Conservation (phyloP, 2,797 vertebrate species). For the Sebastes matsubarae region DNA sequence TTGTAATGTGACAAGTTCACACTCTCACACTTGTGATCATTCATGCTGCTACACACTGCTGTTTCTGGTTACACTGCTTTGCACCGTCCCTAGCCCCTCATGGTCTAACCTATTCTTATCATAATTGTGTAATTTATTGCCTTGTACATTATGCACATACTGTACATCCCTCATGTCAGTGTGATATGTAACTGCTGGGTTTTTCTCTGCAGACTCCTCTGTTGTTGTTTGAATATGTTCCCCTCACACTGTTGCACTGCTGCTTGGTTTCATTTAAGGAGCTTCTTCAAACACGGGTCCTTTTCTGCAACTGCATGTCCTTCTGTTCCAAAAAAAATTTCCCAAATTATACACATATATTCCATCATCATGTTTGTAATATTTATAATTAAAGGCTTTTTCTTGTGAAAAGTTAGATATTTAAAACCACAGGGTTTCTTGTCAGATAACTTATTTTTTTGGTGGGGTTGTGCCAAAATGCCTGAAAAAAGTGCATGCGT, state of each 20-base stretch:
- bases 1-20: slow-evolving; percentile 38
- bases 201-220: not conserved
- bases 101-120: not conserved
- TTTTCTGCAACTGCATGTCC: not conserved
- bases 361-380: not conserved
- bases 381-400: not conserved
- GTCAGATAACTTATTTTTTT: not conserved
- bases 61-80: slow-evolving; percentile 6
- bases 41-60: slow-evolving; percentile 24
- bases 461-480: not conserved
- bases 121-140: not conserved
- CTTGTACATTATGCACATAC: not conserved
- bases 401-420: not conserved
- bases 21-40: slow-evolving; percentile 32
- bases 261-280: not conserved
- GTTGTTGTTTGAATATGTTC: not conserved
- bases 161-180: not conserved
- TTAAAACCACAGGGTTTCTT: not conserved
- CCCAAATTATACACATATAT: not conserved
- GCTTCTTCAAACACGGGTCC: not conserved
- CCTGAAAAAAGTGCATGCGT: not conserved
- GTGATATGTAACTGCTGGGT: not conserved
- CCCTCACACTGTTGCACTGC: not conserved
- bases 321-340: not conserved
- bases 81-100: not conserved